Evolutionary conservation across 2,888 invertebrate genomes (phyloP), one percentile per base, ranked within the genome.

Genomic region (Nasonovia ribisnigri): DNA sequence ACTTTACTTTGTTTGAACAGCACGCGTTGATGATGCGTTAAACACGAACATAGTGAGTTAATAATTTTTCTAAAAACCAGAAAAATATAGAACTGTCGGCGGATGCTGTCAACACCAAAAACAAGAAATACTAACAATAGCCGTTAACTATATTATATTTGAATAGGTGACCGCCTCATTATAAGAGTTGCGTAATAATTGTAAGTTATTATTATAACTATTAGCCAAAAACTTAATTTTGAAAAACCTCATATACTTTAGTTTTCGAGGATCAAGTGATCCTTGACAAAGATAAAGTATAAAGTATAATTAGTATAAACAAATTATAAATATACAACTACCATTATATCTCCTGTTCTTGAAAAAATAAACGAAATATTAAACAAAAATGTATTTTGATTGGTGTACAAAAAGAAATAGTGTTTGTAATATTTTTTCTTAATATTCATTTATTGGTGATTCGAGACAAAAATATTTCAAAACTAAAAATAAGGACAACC

Each of bases 1-100:
- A 87, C 67, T 92, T 92, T 51, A 92, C 57, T 92, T 51, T 67
- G 51, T 92, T 77, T 67, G 87, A 92, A 88, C 48, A 91, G 57
- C 57, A 43, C 51, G 20, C 36, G 67, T 77, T 87, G 51, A 88
- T 92, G 88, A 92, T 88, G 67, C 88, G 51, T 92, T 92, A 88
- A 51, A 92, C 88, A 88, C 67, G 48, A 60, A 48, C 36, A 67
- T 84, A 84, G 91, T 84, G 54, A 54, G 84, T 84, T 91, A 91
- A 91, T 91, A 20, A 43, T 60, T 87, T 60, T 92, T 87, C 36
- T 60, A 60, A 87, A 46, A 92, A 60, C 46, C 26, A 13, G 46
- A 60, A 26, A 91, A 92, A 92, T 86, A 77, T 77, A n/a, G 46
- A 46, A 42, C 57, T 46, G 54, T 54, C 42, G 3, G 26, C 26